phyloP scores from a whole-genome alignment of 1,140 invertebrate genomes.

The Drosophila neocordata region DNA sequence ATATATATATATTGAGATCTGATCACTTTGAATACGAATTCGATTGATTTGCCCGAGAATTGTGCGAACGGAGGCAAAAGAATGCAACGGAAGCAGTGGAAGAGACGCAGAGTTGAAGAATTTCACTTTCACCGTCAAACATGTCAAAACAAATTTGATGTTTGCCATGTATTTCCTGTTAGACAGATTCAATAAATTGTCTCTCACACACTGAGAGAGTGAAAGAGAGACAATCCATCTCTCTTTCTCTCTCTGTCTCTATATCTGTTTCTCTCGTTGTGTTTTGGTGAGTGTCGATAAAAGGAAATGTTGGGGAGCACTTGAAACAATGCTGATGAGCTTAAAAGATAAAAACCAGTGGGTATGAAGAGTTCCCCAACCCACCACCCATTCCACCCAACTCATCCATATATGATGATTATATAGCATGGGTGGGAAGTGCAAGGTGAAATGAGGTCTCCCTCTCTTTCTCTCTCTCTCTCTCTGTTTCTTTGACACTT shows the following conservation, averaged over 20 bases:
- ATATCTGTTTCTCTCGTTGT: slow-evolving; percentile 11
- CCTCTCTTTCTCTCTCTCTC: not conserved
- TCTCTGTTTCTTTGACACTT: slow-evolving; percentile 44
- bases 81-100: slow-evolving; percentile 67
- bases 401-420: slow-evolving; percentile 18
- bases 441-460: slow-evolving; percentile 4
- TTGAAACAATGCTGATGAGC: slow-evolving; percentile 75
- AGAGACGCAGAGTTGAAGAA: slow-evolving; percentile 38
- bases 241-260: not conserved
- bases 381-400: no score
- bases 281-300: slow-evolving; percentile 44
- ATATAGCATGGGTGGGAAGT: slow-evolving; percentile 8
- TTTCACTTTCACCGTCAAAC: slow-evolving; percentile 81
- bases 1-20: not conserved
- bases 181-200: slow-evolving; percentile 56
- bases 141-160: slow-evolving; percentile 77
- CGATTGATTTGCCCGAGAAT: slow-evolving; percentile 4
- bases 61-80: slow-evolving; percentile 17
- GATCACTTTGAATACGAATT: slow-evolving; percentile 21
- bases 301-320: slow-evolving; percentile 59
- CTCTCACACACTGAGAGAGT: not conserved
- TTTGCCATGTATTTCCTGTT: slow-evolving; percentile 75
- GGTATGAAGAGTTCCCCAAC: slow-evolving; percentile 18
- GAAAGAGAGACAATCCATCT: no score
- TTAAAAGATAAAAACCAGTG: slow-evolving; percentile 78